Percentiles rank a stretch among this genome's conserved stretches.
Conservation (phyloP, 92 coral and sea anemone genomes). For the Hydrozoanthus gracilis region DNA sequence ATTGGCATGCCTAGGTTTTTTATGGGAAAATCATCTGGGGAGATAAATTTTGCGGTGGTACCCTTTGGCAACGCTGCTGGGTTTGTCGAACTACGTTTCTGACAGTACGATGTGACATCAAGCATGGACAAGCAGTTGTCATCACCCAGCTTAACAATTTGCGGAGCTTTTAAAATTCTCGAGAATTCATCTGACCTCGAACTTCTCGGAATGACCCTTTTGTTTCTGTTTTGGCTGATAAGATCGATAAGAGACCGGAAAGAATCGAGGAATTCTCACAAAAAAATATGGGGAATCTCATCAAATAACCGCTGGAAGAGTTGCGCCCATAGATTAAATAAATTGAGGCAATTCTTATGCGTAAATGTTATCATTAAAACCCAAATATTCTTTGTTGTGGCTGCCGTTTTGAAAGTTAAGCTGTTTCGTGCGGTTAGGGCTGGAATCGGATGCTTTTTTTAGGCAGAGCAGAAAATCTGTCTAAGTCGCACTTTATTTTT, state of each 20-base stretch:
- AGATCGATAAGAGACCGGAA: neutral
- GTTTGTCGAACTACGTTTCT: neutral
- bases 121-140: slow-evolving; percentile 6
- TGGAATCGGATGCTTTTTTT: neutral
- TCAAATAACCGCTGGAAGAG: slow-evolving; percentile 1
- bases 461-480: neutral
- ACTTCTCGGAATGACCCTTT: slow-evolving; percentile 16
- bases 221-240: slow-evolving; percentile 26
- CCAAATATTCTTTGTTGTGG: slow-evolving; percentile 16
- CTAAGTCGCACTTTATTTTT: slow-evolving; percentile 16
- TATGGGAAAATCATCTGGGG: neutral
- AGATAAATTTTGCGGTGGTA: slow-evolving; percentile 11
- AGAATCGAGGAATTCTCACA: neutral
- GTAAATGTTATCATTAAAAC: neutral
- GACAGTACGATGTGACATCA: slow-evolving; percentile 15
- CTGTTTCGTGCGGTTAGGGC: slow-evolving; percentile 25
- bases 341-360: neutral
- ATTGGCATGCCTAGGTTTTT: neutral
- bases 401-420: neutral
- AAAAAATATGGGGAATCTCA: neutral
- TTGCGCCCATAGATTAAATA: neutral
- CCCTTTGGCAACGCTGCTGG: neutral
- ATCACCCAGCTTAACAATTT: slow-evolving; percentile 26
- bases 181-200: slow-evolving; percentile 25
- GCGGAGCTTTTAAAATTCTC: slow-evolving; percentile 14